Evolutionary conservation across 2,888 invertebrate genomes (phyloP).

Genomic region (Alviniconcha strummeri): DNA sequence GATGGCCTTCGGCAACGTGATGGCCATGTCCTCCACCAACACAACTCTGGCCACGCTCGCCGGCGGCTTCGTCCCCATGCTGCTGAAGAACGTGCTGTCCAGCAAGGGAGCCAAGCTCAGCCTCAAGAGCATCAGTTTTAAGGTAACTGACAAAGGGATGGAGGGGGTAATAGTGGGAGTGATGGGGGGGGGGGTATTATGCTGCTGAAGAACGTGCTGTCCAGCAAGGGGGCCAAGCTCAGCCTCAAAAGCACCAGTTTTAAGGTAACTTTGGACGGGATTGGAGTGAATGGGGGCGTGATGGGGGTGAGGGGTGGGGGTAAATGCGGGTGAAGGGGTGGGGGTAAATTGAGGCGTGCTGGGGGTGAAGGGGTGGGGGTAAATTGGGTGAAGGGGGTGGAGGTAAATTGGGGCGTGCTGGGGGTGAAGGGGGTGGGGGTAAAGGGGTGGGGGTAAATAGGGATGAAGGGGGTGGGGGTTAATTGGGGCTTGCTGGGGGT

Average conservation of each 20-base stretch:
- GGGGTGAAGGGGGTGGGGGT: neutral
- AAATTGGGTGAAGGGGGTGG: no score
- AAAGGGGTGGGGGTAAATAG: no score
- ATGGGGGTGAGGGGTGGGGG: neutral
- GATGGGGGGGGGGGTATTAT: slow-evolving; percentile 32
- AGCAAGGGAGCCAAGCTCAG: slow-evolving; percentile 67
- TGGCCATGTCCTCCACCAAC: slow-evolving; percentile 68
- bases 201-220: slow-evolving; percentile 67
- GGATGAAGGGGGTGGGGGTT: no score
- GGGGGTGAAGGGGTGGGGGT: no score
- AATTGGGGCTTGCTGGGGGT: neutral
- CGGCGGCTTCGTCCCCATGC: slow-evolving; percentile 68
- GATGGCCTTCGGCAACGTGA: slow-evolving; percentile 67
- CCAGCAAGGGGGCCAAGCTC: slow-evolving; percentile 64
- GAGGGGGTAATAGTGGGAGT: neutral
- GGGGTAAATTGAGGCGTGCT: no score
- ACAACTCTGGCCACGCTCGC: slow-evolving; percentile 68
- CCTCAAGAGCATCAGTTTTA: slow-evolving; percentile 69
- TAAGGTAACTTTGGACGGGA: slow-evolving; percentile 37
- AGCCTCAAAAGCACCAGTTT: slow-evolving; percentile 69
- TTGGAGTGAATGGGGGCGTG: neutral
- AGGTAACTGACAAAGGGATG: slow-evolving; percentile 31
- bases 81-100: slow-evolving; percentile 68
- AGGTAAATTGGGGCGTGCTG: no score
- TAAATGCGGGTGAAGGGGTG: no score